Evolutionary conservation across 2,113 vertebrate species (phyloP), one percentile per base, ranked within the genome.

Genomic region (Pipa parva): DNA sequence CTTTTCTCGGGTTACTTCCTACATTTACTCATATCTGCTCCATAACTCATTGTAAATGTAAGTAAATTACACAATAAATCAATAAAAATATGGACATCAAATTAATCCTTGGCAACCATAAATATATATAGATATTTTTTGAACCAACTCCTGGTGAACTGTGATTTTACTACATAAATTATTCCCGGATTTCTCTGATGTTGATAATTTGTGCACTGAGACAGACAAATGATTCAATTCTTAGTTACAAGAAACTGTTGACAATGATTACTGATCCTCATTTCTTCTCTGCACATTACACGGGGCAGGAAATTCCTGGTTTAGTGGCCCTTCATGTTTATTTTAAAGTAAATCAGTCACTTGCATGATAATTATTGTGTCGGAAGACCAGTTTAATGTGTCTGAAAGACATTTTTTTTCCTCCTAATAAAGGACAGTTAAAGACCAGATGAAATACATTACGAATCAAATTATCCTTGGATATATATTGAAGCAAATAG

Each of bases 201-300:
- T 80, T 85, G 83, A 86, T 87, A 81, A 86, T 87, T 80, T 89
- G 83, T 81, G 85, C 85, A 79, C 77, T 76, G 84, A 84, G 84
- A 87, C 88, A 91, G 89, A 91, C 85, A 90, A 91, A 91, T 91
- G 88, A 87, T 86, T 88, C 89, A 90, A 91, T 91, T 91, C 88
- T 87, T 89, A 71, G 81, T 87, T 89, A 91, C 89, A 91, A 87
- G 89, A 79, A 77, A 46, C 63, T 73, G 74, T 78, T 91, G 89
- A 90, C 89, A 90, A 75, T 91, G 89, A 91, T 90, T 88, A 78
- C 86, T 91, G 84, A 86, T 62, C 79, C 79, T 90, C 88, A 88
- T 91, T 91, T 89, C 82, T 77, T 82, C 81, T 82, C 54, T 42
- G 76, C 81, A 72, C 78, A 73, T 83, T 75, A 27, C 62, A 66